Evolutionary conservation across 2,797 vertebrate genomes (phyloP).

Genomic region (Cyprinodon diabolis): DNA sequence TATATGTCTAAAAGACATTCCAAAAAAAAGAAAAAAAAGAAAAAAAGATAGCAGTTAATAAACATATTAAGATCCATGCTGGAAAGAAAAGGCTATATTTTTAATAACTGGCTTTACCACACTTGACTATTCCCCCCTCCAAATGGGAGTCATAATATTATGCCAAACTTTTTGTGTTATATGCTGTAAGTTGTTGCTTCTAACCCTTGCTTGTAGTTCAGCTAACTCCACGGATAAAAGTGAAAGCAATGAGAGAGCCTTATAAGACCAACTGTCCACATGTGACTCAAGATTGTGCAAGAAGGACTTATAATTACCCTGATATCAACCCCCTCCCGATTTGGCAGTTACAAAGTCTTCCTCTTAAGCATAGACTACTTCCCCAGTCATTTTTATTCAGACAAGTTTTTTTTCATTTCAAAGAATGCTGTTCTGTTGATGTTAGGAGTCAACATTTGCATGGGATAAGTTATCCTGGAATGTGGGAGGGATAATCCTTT

Average conservation of each 20-base stretch:
- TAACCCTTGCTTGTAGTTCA: no score
- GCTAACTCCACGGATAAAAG: not conserved
- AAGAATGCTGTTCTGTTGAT: not conserved
- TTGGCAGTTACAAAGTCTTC: not conserved
- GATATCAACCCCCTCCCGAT: not conserved
- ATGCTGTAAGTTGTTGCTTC: no score
- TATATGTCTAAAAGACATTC: no score
- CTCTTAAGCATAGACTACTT: not conserved
- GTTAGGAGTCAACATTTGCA: not conserved
- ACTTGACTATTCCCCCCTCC: no score
- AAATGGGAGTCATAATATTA: not conserved
- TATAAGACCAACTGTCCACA: not conserved
- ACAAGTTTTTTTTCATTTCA: not conserved
- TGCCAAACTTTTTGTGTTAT: not conserved
- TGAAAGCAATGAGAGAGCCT: not conserved
- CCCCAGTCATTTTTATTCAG: not conserved
- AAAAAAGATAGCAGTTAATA: no score
- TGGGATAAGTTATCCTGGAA: not conserved
- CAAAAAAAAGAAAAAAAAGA: no score
- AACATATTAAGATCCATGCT: no score
- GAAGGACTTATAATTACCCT: not conserved
- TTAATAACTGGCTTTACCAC: no score
- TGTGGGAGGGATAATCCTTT: not conserved
- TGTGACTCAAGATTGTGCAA: not conserved
- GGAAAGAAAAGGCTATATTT: no score